Evolutionary conservation across 2,797 vertebrate genomes (phyloP), one percentile per base, ranked within the genome.

Genomic region (Orestias chungarensis): DNA sequence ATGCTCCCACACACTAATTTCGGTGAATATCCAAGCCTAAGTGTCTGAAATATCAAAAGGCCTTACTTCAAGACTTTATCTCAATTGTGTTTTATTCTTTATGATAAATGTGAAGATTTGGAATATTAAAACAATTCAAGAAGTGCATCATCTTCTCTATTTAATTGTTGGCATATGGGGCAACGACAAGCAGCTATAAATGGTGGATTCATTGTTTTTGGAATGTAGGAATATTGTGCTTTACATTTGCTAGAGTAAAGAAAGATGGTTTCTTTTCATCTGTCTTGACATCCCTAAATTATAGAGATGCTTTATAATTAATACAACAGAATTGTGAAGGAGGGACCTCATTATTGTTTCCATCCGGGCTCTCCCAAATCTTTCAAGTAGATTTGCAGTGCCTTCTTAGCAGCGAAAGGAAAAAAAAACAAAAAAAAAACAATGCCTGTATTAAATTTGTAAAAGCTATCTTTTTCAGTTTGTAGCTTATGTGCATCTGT

Each of bases 231-330:
- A n/a, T 11, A 15, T 18, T 29, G 49, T 67, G 33, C 12, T 52
- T 14, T 35, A 25, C 15, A 18, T 52, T 67, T 52, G n/a, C 15
- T 52, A 38, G n/a, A 38, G 18, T 25, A 11, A n/a, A 52, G 10
- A 3, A 50, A 52, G 35, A 38, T 52, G 47, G 35, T 67, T 67
- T 50, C 25, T 67, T 52, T 10, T n/a, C 49, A 18, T 40, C 25
- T 67, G 25, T 23, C 40, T 15, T 67, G 66, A 67, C 47, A 38
- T 52, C 9, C 20, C 23, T 25, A 40, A 52, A 52, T 52, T 67
- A 38, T 40, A 25, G 47, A 40, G 47, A 67, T 52, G 40, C 4
- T 67, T 67, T 27, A 40, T 38, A 52, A 67, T 67, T 17, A 67
- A 40, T 67, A 38, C 15, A 67, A 18, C 66, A 40, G 49, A 33